Base-by-base conservation (phyloP, 2,113 vertebrate species). In the Sinocyclocheilus maitianheensis region DNA sequence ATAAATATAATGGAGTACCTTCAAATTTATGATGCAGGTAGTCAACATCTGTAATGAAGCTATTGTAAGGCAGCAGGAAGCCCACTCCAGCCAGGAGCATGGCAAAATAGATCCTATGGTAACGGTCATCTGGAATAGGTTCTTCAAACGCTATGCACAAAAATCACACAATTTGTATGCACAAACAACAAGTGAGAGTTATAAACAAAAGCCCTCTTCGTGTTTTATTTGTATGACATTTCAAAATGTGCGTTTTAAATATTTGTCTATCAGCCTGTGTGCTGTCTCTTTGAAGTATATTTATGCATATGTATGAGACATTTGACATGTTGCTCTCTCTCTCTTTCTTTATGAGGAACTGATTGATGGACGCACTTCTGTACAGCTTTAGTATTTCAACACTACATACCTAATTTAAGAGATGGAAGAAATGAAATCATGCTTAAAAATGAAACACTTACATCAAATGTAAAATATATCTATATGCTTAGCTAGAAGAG, bases 31-130 rank as follows among this genome's bases (percentile, higher is more conserved):
- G 96, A 86, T 99, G 98, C 84, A 99, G 94, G 88, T 98, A 98
- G 91, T 99, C 98, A 87, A 99, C 98, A 0, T 98, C 98, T 0
- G 97, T 99, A 92, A 99, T 99, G 88, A 99, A 99, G 86, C 98
- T 99, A 93, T 99, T 99, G 94, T 99, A 99, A 0, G 98, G 98
- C 88, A 99, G 95, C 86, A 99, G 96, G 93, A 99, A 99, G 26
- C 98, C 98, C 77, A 98, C 97, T 5, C 98, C 98, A 0, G 98
- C 97, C 92, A 99, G 93, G 84, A 99, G 93, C 98, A 99, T 99
- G 0, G 98, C 98, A 46, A 99, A 99, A 89, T 99, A 99, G 93
- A 99, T 97, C 85, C 97, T 97, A 85, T 98, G 97, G 93, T 98
- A 99, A 87, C 95, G 95, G 91, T 99, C 98, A 3, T 97, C 96